phyloP scores from a whole-genome alignment of 2,113 vertebrate genomes.

The Sarotherodon lohbergeri region DNA sequence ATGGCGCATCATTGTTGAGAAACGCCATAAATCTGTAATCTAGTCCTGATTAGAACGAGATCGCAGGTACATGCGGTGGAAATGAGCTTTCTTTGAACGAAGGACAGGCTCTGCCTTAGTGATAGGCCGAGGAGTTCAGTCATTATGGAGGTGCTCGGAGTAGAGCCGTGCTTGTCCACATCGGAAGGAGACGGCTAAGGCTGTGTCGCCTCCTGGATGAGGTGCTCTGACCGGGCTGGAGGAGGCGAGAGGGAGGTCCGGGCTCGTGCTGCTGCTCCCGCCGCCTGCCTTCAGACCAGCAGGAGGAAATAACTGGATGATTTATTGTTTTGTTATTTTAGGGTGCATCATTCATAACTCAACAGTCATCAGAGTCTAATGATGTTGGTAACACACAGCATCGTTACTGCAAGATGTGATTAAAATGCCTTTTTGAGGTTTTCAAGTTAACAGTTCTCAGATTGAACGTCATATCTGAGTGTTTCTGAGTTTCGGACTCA shows the following conservation, averaged over 20 bases:
- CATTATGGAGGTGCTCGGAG: background rate
- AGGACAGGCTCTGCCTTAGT: background rate
- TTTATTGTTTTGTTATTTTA: rapidly evolving
- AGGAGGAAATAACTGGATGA: background rate
- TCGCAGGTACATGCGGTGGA: background rate
- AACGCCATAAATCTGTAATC: background rate
- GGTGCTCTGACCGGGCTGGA: background rate
- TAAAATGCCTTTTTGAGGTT: background rate
- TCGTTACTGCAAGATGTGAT: background rate
- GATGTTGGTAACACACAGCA: background rate
- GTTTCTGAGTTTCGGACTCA: background rate
- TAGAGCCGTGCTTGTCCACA: background rate
- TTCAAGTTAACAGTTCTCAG: background rate
- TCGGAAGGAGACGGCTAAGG: background rate
- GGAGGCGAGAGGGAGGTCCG: background rate
- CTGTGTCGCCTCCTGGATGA: background rate
- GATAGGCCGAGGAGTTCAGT: background rate
- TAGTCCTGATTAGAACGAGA: background rate
- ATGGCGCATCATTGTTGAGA: background rate
- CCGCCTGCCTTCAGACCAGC: background rate
- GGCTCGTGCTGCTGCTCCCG: background rate
- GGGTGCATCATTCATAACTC: background rate
- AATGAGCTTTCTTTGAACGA: background rate
- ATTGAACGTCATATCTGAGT: background rate
- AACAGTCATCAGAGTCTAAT: background rate